Evolutionary conservation across 2,888 invertebrate genomes (phyloP), one percentile per base, ranked within the genome.

Genomic region (Elysia crispata): DNA sequence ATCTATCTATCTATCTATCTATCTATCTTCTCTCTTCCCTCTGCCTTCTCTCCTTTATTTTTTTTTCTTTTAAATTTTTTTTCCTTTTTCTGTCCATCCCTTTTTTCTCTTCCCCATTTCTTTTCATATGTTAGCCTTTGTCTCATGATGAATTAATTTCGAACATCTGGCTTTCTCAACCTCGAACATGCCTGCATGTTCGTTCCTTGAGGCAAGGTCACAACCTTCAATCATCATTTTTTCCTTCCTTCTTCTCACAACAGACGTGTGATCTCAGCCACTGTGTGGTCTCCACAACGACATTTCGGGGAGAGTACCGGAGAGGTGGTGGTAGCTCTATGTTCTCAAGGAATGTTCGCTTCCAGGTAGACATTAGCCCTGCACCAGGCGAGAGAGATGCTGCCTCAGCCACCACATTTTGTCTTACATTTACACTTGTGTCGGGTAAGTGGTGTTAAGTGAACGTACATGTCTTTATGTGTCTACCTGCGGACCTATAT

Each of bases 231-330:
- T 41, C 3, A 3, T 6, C 11, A 41, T 11, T 41, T 41, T 11
- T 11, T 41, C 41, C 11, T 41, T 3, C 41, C 41, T 41, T 6
- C 41, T 41, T 41, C 11, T 41, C 60, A 60, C 23, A 15, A 20
- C 87, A 92, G 92, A 92, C 92, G 23, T 91, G 92, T 41, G 92
- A 92, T 85, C 86, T 92, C 66, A 90, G 90, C 82, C 99, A 99
- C 93, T 98, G 97, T 90, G 99, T 99, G n/a, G 95, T 97, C 49
- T 98, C 98, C 84, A 98, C 99, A 73, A 98, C 98, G 94, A 98
- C 98, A 57, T 99, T 99, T 93, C 95, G 97, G 77, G 98, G 99
- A 81, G 99, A 99, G 92, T 99, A 99, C 93, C 97, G 98, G 91
- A 94, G 99, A 73, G 92, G 92, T 8, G 92, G 93, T n/a, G 97